phyloP scores from a whole-genome alignment of 2,113 vertebrate species.

The Anoura caudifer region DNA sequence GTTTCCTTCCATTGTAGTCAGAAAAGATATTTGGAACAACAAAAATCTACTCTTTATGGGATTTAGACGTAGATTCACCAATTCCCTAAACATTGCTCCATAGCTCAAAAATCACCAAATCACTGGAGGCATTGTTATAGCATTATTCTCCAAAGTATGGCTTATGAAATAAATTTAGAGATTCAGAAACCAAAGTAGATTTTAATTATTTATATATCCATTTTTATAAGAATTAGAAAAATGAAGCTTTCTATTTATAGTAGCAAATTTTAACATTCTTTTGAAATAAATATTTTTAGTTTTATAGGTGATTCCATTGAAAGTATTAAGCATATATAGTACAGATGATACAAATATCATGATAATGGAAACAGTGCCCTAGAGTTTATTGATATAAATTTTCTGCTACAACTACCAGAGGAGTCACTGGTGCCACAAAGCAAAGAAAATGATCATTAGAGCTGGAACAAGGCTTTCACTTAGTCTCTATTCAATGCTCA shows the following conservation, averaged over 20 bases:
- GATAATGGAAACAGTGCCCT: background rate
- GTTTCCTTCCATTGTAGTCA: background rate
- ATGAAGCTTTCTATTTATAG: background rate
- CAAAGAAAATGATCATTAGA: background rate
- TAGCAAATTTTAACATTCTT: background rate
- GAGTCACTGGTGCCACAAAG: background rate
- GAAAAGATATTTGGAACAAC: background rate
- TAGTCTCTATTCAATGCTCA: background rate
- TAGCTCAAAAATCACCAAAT: background rate
- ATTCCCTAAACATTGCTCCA: background rate
- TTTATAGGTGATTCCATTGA: background rate
- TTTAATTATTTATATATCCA: background rate
- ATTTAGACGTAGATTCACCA: background rate
- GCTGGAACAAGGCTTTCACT: background rate
- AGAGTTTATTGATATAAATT: background rate
- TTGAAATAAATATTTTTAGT: background rate
- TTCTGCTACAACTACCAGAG: background rate
- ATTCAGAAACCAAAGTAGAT: background rate
- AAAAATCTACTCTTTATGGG: background rate
- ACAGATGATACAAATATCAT: background rate
- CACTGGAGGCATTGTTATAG: background rate
- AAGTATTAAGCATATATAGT: background rate
- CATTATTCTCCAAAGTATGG: background rate
- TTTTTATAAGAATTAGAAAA: background rate
- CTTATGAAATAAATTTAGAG: background rate